Conservation (phyloP, 2,797 vertebrate genomes). For the Morelia viridis region DNA sequence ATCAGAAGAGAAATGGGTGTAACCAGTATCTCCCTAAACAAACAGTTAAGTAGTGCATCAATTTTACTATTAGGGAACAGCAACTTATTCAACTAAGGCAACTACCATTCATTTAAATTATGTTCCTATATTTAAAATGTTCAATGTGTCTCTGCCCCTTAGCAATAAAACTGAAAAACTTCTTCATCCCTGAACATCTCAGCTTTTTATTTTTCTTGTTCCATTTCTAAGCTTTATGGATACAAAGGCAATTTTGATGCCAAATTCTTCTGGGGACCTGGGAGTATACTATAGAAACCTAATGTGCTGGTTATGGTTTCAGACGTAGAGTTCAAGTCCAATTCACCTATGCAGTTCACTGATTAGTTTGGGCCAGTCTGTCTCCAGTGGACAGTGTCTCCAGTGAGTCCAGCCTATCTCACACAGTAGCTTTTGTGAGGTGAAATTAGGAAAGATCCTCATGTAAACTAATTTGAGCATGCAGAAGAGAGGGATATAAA, state of each 20-base stretch:
- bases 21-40: background rate
- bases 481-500: background rate
- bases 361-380: background rate
- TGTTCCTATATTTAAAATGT: background rate
- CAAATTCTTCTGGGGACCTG: background rate
- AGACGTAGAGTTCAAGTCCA: background rate
- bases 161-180: background rate
- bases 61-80: background rate
- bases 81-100: background rate
- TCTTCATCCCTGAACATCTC: background rate
- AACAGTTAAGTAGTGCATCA: background rate
- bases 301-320: background rate
- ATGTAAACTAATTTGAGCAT: background rate
- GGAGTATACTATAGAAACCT: background rate
- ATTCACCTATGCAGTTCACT: background rate
- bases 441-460: background rate
- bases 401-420: background rate
- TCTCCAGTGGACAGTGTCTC: no score
- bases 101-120: background rate
- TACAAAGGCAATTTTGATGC: background rate
- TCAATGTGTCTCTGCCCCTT: background rate
- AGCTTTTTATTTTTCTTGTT: background rate
- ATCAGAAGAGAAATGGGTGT: background rate
- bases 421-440: background rate
- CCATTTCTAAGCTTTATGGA: background rate